phyloP scores from a whole-genome alignment of 2,888 invertebrate genomes.

The Diplolepis rosae region DNA sequence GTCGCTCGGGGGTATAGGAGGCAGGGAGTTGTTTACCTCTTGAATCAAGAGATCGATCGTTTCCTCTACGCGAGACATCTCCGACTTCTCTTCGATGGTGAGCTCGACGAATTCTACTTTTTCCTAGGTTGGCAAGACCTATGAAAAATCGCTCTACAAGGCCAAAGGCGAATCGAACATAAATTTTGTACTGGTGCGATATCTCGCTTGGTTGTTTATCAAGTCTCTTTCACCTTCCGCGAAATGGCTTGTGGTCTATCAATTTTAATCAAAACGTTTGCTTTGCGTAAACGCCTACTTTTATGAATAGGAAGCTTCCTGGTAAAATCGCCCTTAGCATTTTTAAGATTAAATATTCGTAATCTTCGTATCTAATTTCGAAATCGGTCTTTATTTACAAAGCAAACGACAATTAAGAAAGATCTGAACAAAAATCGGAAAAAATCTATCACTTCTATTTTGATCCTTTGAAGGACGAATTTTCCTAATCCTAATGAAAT shows the following conservation, averaged over 20 bases:
- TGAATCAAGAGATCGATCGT: constrained; percentile 41
- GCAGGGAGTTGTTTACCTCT: constrained; percentile 33
- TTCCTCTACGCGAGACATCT: neutral
- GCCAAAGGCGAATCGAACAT: constrained; percentile 59
- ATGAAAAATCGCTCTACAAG: constrained; percentile 63
- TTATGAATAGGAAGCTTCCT: neutral
- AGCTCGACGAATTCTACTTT: constrained; percentile 16
- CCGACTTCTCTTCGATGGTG: neutral
- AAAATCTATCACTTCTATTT: no score
- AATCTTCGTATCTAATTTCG: no score
- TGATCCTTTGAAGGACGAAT: no score
- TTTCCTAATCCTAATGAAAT: no score
- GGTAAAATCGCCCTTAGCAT: neutral
- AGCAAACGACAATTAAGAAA: no score
- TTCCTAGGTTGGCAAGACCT: constrained; percentile 35
- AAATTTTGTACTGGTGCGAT: constrained; percentile 60
- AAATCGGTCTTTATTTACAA: no score
- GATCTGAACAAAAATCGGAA: no score
- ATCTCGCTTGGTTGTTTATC: constrained; percentile 63
- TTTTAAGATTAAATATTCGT: no score
- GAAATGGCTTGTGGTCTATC: constrained; percentile 17
- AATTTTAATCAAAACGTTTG: neutral
- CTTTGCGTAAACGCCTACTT: no score
- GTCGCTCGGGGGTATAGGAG: neutral
- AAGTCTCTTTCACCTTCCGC: constrained; percentile 57